Percentiles rank a stretch among this genome's conserved stretches.
phyloP scores from a whole-genome alignment of 2,888 invertebrate species.

The Drosophila tanythrix region DNA sequence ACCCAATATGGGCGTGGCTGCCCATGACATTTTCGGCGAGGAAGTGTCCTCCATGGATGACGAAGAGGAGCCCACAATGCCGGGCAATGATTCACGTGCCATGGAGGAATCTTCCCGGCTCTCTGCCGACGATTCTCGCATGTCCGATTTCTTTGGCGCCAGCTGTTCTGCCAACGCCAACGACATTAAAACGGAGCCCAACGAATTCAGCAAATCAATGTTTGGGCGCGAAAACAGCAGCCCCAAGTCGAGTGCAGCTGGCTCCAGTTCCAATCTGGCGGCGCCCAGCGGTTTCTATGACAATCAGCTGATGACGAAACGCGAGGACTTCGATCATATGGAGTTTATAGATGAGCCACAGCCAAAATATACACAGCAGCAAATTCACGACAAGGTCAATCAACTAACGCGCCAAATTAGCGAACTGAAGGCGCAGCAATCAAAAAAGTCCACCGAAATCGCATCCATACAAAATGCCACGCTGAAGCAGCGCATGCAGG shows the following conservation, averaged over 20 bases:
- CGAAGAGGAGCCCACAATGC: slow-evolving; percentile 90
- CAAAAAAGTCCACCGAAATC: slow-evolving; percentile 93
- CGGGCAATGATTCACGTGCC: slow-evolving; percentile 77
- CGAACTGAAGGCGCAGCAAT: slow-evolving; percentile 90
- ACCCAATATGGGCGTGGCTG: slow-evolving; percentile 86
- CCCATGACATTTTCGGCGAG: slow-evolving; percentile 96
- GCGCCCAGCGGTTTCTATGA: slow-evolving; percentile 81
- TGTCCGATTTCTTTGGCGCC: slow-evolving; percentile 89
- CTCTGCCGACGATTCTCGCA: slow-evolving; percentile 90
- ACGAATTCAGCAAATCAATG: slow-evolving; percentile 83
- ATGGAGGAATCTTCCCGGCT: slow-evolving; percentile 92
- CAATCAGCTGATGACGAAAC: slow-evolving; percentile 67
- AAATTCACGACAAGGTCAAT: slow-evolving; percentile 88
- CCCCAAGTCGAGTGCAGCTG: slow-evolving; percentile 75
- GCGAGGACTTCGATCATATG: slow-evolving; percentile 81
- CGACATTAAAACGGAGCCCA: slow-evolving; percentile 73
- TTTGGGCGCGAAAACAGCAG: slow-evolving; percentile 78
- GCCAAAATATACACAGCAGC: slow-evolving; percentile 85
- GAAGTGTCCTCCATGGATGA: slow-evolving; percentile 94
- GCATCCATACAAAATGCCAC: slow-evolving; percentile 94
- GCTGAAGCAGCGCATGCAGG: slow-evolving; percentile 92
- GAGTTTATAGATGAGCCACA: slow-evolving; percentile 77
- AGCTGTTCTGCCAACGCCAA: slow-evolving; percentile 59
- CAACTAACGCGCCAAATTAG: slow-evolving; percentile 90
- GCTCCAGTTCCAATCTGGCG: slow-evolving; percentile 82